Base-by-base conservation (phyloP, 2,113 vertebrate species). In the Scalopus aquaticus region DNA sequence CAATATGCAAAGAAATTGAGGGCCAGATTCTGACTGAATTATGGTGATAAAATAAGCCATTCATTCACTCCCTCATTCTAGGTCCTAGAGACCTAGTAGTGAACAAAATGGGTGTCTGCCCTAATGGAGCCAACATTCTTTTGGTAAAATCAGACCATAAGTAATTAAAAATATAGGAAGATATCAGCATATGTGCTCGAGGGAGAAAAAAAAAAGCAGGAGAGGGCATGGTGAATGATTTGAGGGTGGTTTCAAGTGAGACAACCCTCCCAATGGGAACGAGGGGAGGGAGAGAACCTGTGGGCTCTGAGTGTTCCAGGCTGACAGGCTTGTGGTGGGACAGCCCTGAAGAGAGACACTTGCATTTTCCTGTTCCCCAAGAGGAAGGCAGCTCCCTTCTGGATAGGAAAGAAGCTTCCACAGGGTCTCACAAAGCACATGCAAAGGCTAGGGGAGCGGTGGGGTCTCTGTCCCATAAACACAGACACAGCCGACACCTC, bases 341-440 rank as follows among this genome's bases (percentile, higher is more conserved):
- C 5, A 30, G 32, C 32, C 42, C 44, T 4, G 3, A 0, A 2
- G 30, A 9, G n/a, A n/a, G 0, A 1, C 4, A 2, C 24, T 54
- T n/a, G 72, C 62, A 10, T 64, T 85, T 17, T 17, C 49, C 49
- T 16, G 20, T 20, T 28, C n/a, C 90, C 22, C 64, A 54, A 65
- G 32, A 20, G 80, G 81, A 69, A 90, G 17, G 44, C 16, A 17
- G 32, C 37, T 22, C 42, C 20, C 44, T 70, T 39, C 44, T 6
- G 24, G 44, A 15, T 30, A n/a, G 56, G 10, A 58, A 42, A 13
- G 28, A 26, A 62, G 46, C 26, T 78, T 81, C 49, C 9, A 42
- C 69, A 26, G 35, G 51, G 70, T 9, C 7, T 32, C 56, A 79
- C 60, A 72, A 49, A 86, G 69, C 44, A 32, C 35, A 12, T 9